phyloP scores from a whole-genome alignment of 2,888 invertebrate species.

The Cryptophagus acutangulus region DNA sequence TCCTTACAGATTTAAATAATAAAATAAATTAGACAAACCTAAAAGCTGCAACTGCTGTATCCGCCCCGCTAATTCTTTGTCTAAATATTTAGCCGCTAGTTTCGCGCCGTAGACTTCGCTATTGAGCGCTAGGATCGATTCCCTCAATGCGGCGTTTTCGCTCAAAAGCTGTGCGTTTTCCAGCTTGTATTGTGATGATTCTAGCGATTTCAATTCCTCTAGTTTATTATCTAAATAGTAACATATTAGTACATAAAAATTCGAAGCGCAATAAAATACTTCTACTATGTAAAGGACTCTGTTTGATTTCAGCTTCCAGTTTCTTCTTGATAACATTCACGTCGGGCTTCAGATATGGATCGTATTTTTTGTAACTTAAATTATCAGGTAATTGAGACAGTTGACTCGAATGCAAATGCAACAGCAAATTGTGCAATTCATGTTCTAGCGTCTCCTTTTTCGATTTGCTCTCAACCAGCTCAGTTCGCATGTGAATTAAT shows the following conservation, averaged over 20 bases:
- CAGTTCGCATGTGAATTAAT: conserved; percentile 68
- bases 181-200: conserved; percentile 48
- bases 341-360: conserved; percentile 43
- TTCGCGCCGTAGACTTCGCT: conserved; percentile 81
- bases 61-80: conserved; percentile 75
- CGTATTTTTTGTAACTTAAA: conserved; percentile 41
- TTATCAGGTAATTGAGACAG: conserved; percentile 51
- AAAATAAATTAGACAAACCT: conserved; percentile 41
- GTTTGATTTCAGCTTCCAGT: conserved; percentile 46
- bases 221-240: conserved; percentile 17
- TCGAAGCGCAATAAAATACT: not conserved
- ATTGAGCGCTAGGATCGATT: conserved; percentile 68
- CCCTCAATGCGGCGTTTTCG: conserved; percentile 66
- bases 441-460: conserved; percentile 56
- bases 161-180: conserved; percentile 58
- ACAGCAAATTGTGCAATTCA: conserved; percentile 58
- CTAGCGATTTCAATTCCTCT: conserved; percentile 45
- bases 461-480: conserved; percentile 66
- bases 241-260: not conserved
- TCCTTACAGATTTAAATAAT: not conserved
- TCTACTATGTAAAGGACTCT: conserved; percentile 43
- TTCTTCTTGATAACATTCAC: conserved; percentile 47
- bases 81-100: conserved; percentile 78
- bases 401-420: conserved; percentile 58
- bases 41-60: conserved; percentile 83